These are phyloP conservation scores for Oscheius sp. DNA, from an alignment of 2,888 invertebrate genomes.

Conservation along the genomic window DNA sequence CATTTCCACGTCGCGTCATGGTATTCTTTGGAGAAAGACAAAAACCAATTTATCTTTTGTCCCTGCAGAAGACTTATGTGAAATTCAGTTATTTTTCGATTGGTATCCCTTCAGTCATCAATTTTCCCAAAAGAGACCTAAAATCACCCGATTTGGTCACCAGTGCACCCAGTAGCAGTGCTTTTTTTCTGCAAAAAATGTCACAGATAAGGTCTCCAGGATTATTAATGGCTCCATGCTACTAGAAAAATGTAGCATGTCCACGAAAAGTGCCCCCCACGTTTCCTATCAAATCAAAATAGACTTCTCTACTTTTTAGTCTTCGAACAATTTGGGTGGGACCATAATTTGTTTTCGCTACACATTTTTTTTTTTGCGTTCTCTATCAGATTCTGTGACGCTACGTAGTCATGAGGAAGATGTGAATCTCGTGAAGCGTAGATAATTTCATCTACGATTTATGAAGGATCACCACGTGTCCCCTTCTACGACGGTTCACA, in stretches of 20 bases:
- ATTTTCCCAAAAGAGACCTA: too few species aligned
- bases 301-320: background rate
- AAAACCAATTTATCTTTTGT: too few species aligned
- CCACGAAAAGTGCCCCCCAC: background rate
- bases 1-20: too few species aligned
- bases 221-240: slow-evolving; percentile 12
- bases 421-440: background rate
- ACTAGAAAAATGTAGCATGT: slow-evolving; percentile 8
- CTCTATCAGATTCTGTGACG: background rate
- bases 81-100: too few species aligned
- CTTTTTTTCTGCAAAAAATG: slow-evolving; percentile 3
- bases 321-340: background rate
- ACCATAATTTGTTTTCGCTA: background rate
- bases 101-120: too few species aligned
- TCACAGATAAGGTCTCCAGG: background rate
- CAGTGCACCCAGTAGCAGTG: slow-evolving; percentile 4
- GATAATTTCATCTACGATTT: slow-evolving; percentile 30
- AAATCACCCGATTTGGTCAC: too few species aligned
- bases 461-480: slow-evolving; percentile 1
- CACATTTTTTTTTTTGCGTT: background rate
- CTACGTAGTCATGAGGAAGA: background rate
- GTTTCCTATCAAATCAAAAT: background rate
- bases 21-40: too few species aligned
- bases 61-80: too few species aligned
- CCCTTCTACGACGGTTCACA: background rate